These are phyloP conservation scores for Hormaphis cornu DNA, from an alignment of 1,140 invertebrate genomes.

Conservation along the genomic window DNA sequence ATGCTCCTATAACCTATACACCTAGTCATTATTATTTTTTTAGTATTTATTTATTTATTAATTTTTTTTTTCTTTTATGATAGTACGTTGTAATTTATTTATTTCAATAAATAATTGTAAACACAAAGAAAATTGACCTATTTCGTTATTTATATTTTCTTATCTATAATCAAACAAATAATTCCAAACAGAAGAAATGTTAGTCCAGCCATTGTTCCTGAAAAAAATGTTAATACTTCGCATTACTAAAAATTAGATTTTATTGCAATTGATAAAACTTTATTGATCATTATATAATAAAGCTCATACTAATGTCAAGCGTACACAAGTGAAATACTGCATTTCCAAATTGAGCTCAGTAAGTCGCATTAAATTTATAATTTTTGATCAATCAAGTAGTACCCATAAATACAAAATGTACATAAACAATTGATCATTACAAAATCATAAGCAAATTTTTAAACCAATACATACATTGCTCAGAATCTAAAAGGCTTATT, in stretches of 20 bases:
- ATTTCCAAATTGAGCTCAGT: too few species aligned
- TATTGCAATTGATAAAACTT: too few species aligned
- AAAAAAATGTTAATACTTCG: background rate
- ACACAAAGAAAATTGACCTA: background rate
- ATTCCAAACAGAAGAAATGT: conserved; percentile 12
- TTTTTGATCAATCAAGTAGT: too few species aligned
- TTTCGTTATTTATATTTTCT: background rate
- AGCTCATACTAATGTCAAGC: too few species aligned
- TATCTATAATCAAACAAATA: conserved; percentile 9
- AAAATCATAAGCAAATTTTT: too few species aligned
- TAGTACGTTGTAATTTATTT: background rate
- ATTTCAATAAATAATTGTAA: background rate
- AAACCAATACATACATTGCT: too few species aligned
- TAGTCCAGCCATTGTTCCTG: conserved; percentile 3
- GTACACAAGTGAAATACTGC: too few species aligned
- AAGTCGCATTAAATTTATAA: too few species aligned
- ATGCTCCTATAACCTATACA: background rate
- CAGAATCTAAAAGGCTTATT: too few species aligned
- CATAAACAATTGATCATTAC: too few species aligned
- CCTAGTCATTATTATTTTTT: background rate
- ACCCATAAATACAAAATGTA: too few species aligned
- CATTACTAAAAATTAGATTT: background rate
- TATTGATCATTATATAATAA: too few species aligned
- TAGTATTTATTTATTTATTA: background rate
- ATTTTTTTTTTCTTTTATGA: background rate